Base-by-base conservation (phyloP, 2,113 vertebrate genomes). In the Oxygymnocypris stewartii region DNA sequence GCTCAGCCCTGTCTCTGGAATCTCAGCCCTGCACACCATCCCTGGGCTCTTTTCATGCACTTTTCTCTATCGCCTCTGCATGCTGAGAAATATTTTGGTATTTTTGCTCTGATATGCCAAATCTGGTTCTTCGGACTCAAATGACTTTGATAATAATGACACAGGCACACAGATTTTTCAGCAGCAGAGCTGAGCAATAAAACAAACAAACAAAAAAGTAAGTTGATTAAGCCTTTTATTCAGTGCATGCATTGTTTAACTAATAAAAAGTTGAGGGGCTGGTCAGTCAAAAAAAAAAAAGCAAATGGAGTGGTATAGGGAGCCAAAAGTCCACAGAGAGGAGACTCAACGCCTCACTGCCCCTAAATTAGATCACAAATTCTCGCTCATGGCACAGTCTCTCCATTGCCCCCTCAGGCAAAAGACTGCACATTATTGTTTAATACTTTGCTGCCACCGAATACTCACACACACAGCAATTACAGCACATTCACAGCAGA, bases 331-430 rank as follows among this genome's bases (percentile, higher is more conserved):
- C 89, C 77, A 63, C n/a, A 1, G 90, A 95, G 91, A 90, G 92
- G 91, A 94, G 90, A 69, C 74, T 88, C 86, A 92, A 94, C 88
- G 93, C 94, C 91, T 95, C 63, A 7, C 92, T 95, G 94, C 94
- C 89, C 94, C 91, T 93, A 94, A 95, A 96, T 96, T 94, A 96
- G 94, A 95, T 95, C 94, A 94, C 94, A 95, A 91, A 94, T 96
- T 95, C 95, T 94, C 91, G 91, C 93, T 95, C 91, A 92, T 94
- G 91, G 93, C 93, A 94, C 92, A 92, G 91, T 93, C 94, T 94
- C 82, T 49, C 84, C 89, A 89, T 87, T 93, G 88, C 90, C 89
- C 91, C 93, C 87, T 78, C 93, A 95, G 95, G 94, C 93, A 93
- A 91, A 94, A 93, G 91, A 92, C 92, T 91, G 93, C 92, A 87